These are phyloP conservation scores for Enteromius unitaeniatus DNA, from an alignment of 2,797 vertebrate species.

Conservation along the genomic window DNA sequence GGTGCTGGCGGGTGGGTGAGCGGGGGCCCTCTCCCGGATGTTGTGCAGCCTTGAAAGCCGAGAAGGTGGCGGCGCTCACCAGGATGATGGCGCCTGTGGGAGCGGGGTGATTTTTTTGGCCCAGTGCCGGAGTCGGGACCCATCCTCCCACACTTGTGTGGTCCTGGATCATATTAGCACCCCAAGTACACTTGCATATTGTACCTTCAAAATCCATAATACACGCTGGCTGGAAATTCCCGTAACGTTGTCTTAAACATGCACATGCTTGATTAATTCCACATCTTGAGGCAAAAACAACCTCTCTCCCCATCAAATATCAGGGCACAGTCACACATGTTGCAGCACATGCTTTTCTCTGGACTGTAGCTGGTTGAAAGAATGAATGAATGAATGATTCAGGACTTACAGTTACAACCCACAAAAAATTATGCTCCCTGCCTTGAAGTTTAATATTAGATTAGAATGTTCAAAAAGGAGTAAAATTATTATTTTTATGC, in stretches of 20 bases:
- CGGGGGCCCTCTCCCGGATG: constrained; percentile 59
- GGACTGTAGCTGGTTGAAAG: neutral
- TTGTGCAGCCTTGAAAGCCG: constrained; percentile 70
- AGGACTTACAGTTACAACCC: too few relatives aligned
- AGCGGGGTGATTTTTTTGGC: constrained; percentile 78
- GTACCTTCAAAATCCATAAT: constrained; percentile 14
- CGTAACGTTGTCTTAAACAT: neutral
- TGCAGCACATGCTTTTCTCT: neutral
- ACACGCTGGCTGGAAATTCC: constrained; percentile 32
- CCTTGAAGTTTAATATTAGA: too few relatives aligned
- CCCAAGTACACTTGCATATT: constrained; percentile 38
- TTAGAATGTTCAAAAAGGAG: neutral
- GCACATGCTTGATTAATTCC: constrained; percentile 25
- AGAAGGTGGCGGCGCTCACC: constrained; percentile 72
- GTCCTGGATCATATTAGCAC: constrained; percentile 74
- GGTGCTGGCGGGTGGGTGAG: constrained; percentile 30
- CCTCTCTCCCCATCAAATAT: constrained; percentile 26
- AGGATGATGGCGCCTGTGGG: constrained; percentile 67
- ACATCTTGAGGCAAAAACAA: neutral
- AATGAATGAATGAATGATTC: neutral
- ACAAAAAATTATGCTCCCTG: too few relatives aligned
- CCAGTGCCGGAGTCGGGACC: constrained; percentile 59
- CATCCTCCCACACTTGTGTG: constrained; percentile 71
- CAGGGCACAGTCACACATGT: constrained; percentile 6
- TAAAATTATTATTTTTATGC: neutral